Percentiles rank a stretch among this genome's conserved stretches.
phyloP scores from a whole-genome alignment of 1,140 invertebrate genomes.

The Trichonephila clavata region DNA sequence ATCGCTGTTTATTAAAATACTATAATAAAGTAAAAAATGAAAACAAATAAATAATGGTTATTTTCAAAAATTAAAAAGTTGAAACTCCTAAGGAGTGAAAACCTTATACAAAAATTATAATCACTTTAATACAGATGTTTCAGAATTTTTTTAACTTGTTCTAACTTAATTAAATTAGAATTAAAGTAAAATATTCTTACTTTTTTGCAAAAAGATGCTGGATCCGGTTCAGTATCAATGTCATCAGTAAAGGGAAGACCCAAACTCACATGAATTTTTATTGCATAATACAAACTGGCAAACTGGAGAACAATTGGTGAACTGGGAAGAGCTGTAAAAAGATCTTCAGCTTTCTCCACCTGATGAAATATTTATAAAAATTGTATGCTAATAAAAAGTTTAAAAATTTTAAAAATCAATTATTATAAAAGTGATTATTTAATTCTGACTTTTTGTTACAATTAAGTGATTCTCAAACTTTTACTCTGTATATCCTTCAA shows the following conservation, averaged over 20 bases:
- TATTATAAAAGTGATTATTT: not conserved
- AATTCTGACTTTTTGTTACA: too few relatives aligned
- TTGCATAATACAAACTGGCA: constrained; percentile 80
- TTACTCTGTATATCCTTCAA: too few relatives aligned
- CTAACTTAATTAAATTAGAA: too few relatives aligned
- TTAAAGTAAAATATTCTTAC: constrained; percentile 22
- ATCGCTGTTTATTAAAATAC: too few relatives aligned
- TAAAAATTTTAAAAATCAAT: not conserved
- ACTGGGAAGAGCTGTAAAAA: constrained; percentile 79
- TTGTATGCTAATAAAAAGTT: not conserved
- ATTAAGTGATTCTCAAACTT: too few relatives aligned
- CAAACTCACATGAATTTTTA: constrained; percentile 77
- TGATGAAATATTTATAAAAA: constrained; percentile 52
- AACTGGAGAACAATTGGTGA: constrained; percentile 80
- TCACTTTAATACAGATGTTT: too few relatives aligned
- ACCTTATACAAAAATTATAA: too few relatives aligned
- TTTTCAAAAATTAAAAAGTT: too few relatives aligned
- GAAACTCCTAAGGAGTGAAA: too few relatives aligned
- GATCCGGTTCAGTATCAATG: not conserved
- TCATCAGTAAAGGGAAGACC: not conserved
- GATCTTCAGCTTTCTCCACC: constrained; percentile 79
- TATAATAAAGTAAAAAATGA: too few relatives aligned
- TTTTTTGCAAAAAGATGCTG: constrained; percentile 41
- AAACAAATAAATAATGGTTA: too few relatives aligned
- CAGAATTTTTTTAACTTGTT: too few relatives aligned